Conservation (phyloP, 2,888 invertebrate species). For the Halocaridina rubra region DNA sequence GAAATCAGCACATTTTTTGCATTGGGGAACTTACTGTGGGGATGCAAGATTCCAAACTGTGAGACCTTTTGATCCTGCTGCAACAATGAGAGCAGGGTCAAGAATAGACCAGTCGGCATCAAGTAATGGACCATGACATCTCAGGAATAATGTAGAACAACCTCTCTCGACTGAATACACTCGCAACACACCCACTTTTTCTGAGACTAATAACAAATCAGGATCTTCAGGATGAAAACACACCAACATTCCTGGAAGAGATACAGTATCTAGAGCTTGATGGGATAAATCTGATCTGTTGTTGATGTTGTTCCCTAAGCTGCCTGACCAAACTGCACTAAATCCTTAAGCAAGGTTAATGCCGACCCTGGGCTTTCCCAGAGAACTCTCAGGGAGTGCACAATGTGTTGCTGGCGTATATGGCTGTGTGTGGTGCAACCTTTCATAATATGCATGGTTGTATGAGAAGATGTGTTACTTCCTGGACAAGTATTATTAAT, state of each 20-base stretch:
- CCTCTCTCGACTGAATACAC: slow-evolving; percentile 49
- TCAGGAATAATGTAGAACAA: slow-evolving; percentile 38
- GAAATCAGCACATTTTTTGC: background rate
- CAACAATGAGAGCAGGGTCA: slow-evolving; percentile 54
- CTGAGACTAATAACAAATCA: slow-evolving; percentile 49
- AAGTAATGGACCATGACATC: slow-evolving; percentile 47
- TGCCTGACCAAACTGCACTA: too few relatives aligned
- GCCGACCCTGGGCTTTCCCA: too few relatives aligned
- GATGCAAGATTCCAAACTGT: slow-evolving; percentile 56
- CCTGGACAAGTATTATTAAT: too few relatives aligned
- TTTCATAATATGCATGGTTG: too few relatives aligned
- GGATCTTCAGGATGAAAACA: slow-evolving; percentile 58
- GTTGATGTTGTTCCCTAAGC: too few relatives aligned
- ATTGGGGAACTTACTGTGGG: slow-evolving; percentile 42
- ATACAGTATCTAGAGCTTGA: background rate
- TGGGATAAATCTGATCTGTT: too few relatives aligned
- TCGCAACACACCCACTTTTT: slow-evolving; percentile 53
- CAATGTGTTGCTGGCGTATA: too few relatives aligned
- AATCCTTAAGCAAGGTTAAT: too few relatives aligned
- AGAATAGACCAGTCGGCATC: slow-evolving; percentile 61
- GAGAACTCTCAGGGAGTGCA: too few relatives aligned
- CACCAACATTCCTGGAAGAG: slow-evolving; percentile 54
- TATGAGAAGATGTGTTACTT: too few relatives aligned
- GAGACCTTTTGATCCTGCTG: slow-evolving; percentile 53
- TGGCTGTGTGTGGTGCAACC: too few relatives aligned